Evolutionary conservation across 2,113 vertebrate genomes (phyloP), one percentile per base, ranked within the genome.

Genomic region (Brachypteracias leptosomus): DNA sequence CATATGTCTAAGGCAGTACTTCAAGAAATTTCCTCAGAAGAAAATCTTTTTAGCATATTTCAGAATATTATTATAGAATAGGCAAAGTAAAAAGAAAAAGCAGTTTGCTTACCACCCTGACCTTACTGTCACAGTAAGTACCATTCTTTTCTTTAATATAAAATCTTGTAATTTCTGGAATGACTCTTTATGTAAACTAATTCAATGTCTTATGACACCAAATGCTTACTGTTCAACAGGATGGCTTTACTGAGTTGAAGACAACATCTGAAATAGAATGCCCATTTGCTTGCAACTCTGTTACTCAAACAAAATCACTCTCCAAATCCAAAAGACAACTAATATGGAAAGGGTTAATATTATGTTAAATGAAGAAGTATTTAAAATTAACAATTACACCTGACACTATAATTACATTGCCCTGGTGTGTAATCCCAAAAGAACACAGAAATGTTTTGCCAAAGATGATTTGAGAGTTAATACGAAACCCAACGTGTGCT

Each of bases 381-480:
- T 88, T 93, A 8, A 90, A 95, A 54, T 47, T 35, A 57, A 59
- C 38, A 71, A 79, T 86, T 73, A 86, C 62, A 84, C 61, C 74
- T 88, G 84, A 70, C 61, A 40, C 71, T 78, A 22, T 58, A 97
- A 95, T 95, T 85, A 90, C 75, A 86, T 46, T 73, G 61, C 54
- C 62, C 51, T 52, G 16, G 29, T 55, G 58, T 44, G 47, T 58
- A 91, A 68, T 85, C 87, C 94, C 93, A 62, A 90, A 86, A 95
- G 94, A 95, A 92, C 93, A 92, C 51, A 93, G 71, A 96, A 91
- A 92, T 85, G 93, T 97, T 94, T 86, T 93, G 96, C 94, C 91
- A 95, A 79, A 81, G 96, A 96, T 92, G 85, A 76, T 89, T 90
- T 78, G 68, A 63, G 73, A 51, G 80, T 91, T 96, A 80, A 83